These are phyloP conservation scores for Platycercus adscitus DNA, from an alignment of 2,113 vertebrate species.

Conservation along the genomic window DNA sequence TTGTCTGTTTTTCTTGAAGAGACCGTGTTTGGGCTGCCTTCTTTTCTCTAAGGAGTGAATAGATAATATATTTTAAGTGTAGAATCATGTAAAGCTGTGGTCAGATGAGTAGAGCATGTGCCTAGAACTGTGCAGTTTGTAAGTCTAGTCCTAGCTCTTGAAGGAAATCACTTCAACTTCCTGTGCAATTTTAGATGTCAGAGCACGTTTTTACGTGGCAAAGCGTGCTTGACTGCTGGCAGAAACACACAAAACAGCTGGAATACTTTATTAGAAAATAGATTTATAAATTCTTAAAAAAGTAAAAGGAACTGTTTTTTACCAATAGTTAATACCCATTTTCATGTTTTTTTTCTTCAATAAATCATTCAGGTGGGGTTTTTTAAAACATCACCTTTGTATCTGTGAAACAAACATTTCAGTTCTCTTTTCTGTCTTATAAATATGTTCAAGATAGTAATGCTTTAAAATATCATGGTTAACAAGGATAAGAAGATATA, in stretches of 20 bases:
- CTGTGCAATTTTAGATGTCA: neutral
- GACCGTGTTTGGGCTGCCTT: neutral
- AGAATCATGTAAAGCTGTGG: neutral
- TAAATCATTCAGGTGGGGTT: neutral
- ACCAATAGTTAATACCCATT: neutral
- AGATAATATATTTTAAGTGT: neutral
- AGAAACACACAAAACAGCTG: neutral
- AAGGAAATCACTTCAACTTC: neutral
- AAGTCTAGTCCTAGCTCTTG: neutral
- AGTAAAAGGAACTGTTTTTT: neutral
- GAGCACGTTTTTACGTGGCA: neutral
- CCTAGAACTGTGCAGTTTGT: neutral
- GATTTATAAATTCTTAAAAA: neutral
- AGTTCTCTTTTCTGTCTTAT: neutral
- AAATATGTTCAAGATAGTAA: neutral
- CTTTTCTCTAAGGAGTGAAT: neutral
- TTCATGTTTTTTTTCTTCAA: neutral
- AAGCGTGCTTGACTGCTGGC: neutral
- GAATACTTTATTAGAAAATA: neutral
- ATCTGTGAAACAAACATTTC: neutral
- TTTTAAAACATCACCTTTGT: neutral
- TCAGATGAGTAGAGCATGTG: neutral
- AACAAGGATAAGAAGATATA: neutral
- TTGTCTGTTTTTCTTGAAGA: neutral
- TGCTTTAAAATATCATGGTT: neutral